Evolutionary conservation across 2,113 vertebrate species (phyloP).

Genomic region (Eidolon helvum): DNA sequence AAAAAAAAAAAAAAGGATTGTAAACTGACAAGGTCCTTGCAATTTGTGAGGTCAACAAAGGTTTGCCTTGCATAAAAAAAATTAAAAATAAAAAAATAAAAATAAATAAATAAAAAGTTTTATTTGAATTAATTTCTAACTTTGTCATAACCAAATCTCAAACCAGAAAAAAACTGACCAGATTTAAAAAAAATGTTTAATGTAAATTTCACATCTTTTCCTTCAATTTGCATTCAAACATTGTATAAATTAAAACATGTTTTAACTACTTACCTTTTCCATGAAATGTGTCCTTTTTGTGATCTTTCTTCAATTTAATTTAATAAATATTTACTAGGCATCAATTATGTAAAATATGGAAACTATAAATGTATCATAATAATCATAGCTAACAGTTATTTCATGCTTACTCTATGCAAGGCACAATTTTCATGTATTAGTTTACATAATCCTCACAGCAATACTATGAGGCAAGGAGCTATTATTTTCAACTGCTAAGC

Average conservation of each 20-base stretch:
- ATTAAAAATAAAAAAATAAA: too few species aligned
- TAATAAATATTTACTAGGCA: background rate
- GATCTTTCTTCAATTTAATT: background rate
- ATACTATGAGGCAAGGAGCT: background rate
- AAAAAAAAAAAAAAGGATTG: too few species aligned
- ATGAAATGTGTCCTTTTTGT: background rate
- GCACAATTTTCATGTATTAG: background rate
- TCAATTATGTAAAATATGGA: background rate
- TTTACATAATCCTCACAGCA: background rate
- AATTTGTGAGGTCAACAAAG: too few species aligned
- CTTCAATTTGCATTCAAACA: background rate
- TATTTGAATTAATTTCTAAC: background rate
- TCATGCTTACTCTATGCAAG: background rate
- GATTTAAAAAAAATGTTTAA: background rate
- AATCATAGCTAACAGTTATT: background rate
- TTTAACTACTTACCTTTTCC: background rate
- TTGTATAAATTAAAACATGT: background rate
- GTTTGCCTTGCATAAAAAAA: too few species aligned
- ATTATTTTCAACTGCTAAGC: background rate
- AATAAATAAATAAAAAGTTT: background rate
- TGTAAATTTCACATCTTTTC: background rate
- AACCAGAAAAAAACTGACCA: background rate
- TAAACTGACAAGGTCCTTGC: too few species aligned
- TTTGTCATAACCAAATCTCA: background rate
- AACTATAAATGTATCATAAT: background rate